Conservation (phyloP, 2,113 vertebrate genomes). For the Pelecanus crispus region DNA sequence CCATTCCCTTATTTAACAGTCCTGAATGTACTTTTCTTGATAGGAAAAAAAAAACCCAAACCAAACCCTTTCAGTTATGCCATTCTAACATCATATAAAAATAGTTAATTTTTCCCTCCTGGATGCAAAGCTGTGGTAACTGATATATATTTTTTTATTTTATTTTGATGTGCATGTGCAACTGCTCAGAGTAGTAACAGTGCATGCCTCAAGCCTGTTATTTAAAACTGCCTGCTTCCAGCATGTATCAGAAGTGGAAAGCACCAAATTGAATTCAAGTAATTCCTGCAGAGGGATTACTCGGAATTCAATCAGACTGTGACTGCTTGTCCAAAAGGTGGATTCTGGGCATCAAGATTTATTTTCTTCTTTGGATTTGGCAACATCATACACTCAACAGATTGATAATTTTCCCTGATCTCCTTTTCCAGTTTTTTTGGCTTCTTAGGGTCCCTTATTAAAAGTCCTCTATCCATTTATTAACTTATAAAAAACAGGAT, state of each 20-base stretch:
- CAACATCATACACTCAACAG: neutral
- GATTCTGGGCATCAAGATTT: neutral
- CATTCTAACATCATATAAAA: neutral
- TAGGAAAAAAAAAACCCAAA: neutral
- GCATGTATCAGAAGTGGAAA: neutral
- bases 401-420: constrained; percentile 4
- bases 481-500: constrained; percentile 59
- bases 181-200: neutral
- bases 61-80: neutral
- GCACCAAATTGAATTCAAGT: constrained; percentile 11
- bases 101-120: neutral
- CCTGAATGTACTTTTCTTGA: neutral
- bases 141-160: neutral
- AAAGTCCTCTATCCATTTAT: constrained; percentile 50
- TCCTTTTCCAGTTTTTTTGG: neutral
- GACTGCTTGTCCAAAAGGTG: neutral
- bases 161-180: neutral
- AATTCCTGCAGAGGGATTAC: constrained; percentile 16
- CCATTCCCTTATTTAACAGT: neutral
- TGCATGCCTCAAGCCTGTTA: neutral
- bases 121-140: neutral
- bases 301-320: neutral
- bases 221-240: neutral
- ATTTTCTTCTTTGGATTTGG: neutral
- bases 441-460: constrained; percentile 16